Conservation (phyloP, 2,113 vertebrate species). For the Tursiops truncatus region DNA sequence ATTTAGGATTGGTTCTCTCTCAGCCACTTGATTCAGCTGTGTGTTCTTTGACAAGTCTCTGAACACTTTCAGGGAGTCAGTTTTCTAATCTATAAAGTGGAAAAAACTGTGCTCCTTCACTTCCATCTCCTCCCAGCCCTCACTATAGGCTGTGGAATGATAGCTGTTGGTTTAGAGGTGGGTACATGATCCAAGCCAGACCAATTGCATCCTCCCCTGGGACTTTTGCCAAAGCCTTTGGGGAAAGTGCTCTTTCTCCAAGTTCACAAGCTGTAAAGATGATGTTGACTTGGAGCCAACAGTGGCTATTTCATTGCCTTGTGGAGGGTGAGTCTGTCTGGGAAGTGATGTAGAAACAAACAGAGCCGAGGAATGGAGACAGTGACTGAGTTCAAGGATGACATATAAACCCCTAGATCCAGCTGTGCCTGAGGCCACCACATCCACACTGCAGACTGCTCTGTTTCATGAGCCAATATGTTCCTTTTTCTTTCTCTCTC, state of each 20-base stretch:
- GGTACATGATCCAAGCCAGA: neutral
- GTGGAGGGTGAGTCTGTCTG: neutral
- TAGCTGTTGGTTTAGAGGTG: neutral
- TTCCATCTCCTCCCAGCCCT: neutral
- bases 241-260: neutral
- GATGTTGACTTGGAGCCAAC: neutral
- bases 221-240: neutral
- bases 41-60: neutral
- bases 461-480: neutral
- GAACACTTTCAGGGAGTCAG: neutral
- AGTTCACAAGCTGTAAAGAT: neutral
- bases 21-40: neutral
- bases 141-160: neutral
- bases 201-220: neutral
- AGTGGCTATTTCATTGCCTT: neutral
- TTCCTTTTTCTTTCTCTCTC: neutral
- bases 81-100: neutral
- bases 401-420: neutral
- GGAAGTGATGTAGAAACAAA: neutral
- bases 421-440: neutral
- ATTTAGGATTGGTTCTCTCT: neutral
- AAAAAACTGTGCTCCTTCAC: neutral
- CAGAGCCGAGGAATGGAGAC: neutral
- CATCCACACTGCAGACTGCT: neutral
- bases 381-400: neutral